phyloP scores from a whole-genome alignment of 1,140 invertebrate genomes.

The Drosophila neocordata region DNA sequence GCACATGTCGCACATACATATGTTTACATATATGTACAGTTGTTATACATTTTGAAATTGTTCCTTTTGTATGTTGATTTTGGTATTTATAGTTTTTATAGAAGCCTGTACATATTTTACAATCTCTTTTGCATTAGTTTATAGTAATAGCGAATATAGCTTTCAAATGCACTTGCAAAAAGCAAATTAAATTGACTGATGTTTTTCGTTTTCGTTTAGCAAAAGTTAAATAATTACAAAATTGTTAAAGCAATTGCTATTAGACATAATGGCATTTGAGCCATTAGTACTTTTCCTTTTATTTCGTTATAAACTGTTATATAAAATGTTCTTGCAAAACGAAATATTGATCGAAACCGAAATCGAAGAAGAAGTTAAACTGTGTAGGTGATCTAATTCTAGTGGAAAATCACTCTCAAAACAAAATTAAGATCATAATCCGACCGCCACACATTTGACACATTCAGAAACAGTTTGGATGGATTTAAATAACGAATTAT shows the following conservation, averaged over 20 bases:
- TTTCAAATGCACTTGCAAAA: slow-evolving; percentile 36
- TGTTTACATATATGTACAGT: slow-evolving; percentile 58
- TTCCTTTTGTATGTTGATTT: slow-evolving; percentile 34
- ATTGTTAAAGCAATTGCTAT: slow-evolving; percentile 9
- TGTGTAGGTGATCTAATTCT: neutral
- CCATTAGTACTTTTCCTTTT: neutral
- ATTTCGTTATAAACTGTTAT: neutral
- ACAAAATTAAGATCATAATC: too few relatives aligned
- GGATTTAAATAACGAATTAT: too few relatives aligned
- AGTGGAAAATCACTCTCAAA: neutral
- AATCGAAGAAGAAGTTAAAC: slow-evolving; percentile 18
- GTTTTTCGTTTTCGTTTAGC: slow-evolving; percentile 14
- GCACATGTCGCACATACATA: slow-evolving; percentile 73
- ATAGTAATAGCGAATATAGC: slow-evolving; percentile 28
- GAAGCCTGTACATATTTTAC: slow-evolving; percentile 71
- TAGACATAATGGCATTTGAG: neutral
- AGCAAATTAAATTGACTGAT: slow-evolving; percentile 69
- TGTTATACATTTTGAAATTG: slow-evolving; percentile 35
- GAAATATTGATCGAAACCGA: slow-evolving; percentile 24
- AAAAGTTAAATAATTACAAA: slow-evolving; percentile 25
- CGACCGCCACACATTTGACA: too few relatives aligned
- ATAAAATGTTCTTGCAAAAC: slow-evolving; percentile 10
- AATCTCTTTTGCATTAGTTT: slow-evolving; percentile 37
- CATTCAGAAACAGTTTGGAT: too few relatives aligned
- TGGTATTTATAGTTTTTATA: neutral